These are phyloP conservation scores for Isurus oxyrinchus DNA, from an alignment of 2,113 vertebrate genomes.

Conservation along the genomic window DNA sequence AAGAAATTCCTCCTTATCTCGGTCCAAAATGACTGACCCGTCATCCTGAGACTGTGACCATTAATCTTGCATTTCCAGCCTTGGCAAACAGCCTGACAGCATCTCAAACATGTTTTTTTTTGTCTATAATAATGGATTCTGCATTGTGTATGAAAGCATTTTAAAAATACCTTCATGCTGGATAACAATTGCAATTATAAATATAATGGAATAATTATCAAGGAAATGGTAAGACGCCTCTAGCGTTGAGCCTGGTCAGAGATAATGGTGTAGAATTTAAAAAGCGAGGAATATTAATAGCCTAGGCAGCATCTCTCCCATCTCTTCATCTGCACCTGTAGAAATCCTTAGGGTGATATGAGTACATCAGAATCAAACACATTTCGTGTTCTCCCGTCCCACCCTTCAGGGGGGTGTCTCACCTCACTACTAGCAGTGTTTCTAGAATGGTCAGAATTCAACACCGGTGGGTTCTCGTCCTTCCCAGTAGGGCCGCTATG, in stretches of 20 bases:
- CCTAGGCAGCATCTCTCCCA: background rate
- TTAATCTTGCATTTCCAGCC: background rate
- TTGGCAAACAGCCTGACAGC: background rate
- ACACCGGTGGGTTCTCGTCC: background rate
- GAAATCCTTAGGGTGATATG: background rate
- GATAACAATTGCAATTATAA: background rate
- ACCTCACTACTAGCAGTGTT: background rate
- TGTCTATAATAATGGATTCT: background rate
- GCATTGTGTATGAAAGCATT: too few relatives aligned
- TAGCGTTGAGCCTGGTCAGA: background rate
- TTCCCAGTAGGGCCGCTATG: background rate
- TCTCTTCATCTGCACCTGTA: background rate
- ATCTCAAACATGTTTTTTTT: background rate
- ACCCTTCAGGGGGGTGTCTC: background rate
- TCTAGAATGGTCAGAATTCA: background rate
- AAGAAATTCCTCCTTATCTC: background rate
- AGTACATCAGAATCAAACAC: background rate
- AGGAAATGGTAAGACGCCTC: background rate
- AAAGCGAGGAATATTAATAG: background rate
- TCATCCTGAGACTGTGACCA: background rate
- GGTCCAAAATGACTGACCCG: background rate
- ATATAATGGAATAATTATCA: background rate
- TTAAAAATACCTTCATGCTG: background rate
- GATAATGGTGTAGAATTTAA: background rate
- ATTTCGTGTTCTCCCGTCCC: background rate